Conservation (phyloP, 2,797 vertebrate species). For the Semotilus atromaculatus region DNA sequence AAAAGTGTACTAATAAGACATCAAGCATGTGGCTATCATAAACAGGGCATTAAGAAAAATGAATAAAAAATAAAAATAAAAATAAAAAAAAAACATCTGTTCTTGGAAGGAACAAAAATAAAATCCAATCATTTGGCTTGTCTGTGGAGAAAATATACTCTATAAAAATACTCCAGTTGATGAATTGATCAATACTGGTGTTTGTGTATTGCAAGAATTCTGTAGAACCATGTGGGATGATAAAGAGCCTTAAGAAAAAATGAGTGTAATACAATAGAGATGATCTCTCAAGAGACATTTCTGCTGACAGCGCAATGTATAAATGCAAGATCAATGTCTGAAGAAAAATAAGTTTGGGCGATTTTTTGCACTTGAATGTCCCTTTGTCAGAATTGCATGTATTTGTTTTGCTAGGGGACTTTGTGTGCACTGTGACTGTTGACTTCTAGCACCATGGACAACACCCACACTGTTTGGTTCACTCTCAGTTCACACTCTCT, state of each 20-base stretch:
- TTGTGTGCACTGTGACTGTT: not conserved
- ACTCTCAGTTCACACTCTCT: not conserved
- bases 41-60: not conserved
- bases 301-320: not conserved
- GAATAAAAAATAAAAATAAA: too few relatives aligned
- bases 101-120: not conserved
- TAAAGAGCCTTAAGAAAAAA: not conserved
- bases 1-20: constrained; percentile 20
- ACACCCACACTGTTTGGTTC: constrained; percentile 7
- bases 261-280: constrained; percentile 19
- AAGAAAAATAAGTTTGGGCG: not conserved
- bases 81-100: not conserved
- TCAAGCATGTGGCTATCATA: not conserved
- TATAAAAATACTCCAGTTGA: constrained; percentile 35
- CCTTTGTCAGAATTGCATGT: not conserved
- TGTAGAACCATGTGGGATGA: constrained; percentile 23
- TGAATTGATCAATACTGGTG: constrained; percentile 44
- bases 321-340: not conserved
- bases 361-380: not conserved
- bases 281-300: not conserved
- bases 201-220: constrained; percentile 8
- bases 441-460: constrained; percentile 28
- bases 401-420: not conserved
- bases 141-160: constrained; percentile 38
- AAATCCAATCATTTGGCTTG: constrained; percentile 43